Evolutionary conservation across 2,888 invertebrate genomes (phyloP), one percentile per base, ranked within the genome.

Genomic region (Heterodera filipjevi): DNA sequence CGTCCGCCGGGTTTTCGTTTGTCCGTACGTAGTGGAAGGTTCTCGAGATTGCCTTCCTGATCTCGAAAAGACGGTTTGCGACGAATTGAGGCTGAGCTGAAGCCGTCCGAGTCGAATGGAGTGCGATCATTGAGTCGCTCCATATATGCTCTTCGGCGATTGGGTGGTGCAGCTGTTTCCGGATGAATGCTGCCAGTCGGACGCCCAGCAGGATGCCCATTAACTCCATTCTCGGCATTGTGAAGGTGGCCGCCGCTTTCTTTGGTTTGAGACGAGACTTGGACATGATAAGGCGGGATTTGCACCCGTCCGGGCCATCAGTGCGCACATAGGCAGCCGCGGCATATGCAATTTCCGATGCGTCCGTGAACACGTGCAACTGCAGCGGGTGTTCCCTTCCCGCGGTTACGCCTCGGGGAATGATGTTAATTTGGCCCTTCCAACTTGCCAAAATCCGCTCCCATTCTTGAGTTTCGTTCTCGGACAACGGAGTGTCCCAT

Each of bases 281-380:
- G 0, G 79, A 64, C 16, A 79, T 49, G 22, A 79, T 10, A 12
- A 82, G 46, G 19, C 71, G 27, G 22, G 35, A 44, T 8, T 33
- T 30, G 30, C 16, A 14, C 71, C 73, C 53, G 59, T 3, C 1
- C 22, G 22, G 12, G 14, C n/a, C 33, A 1, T 19, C 35, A 78
- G 80, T 14, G 39, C 76, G 16, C 5, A 81, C 2, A 49, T 82
- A 83, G n/a, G 76, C 77, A 0, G 68, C 76, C 19, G 81, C 79
- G 2, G 68, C 80, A 33, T 73, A 83, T 2, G 81, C 82, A 3
- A 70, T n/a, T 8, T 72, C 64, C 1, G 82, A 81, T 0, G 83
- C 83, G 39, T 83, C 83, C 14, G 68, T 64, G 71, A 83, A 83
- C 6, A 81, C 70, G 32, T 81, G 83, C 0, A 83, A 35, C 30